Percentiles rank a stretch among this genome's conserved stretches.
phyloP scores from a whole-genome alignment of 2,113 vertebrate genomes.

The Misgurnus mizolepis region DNA sequence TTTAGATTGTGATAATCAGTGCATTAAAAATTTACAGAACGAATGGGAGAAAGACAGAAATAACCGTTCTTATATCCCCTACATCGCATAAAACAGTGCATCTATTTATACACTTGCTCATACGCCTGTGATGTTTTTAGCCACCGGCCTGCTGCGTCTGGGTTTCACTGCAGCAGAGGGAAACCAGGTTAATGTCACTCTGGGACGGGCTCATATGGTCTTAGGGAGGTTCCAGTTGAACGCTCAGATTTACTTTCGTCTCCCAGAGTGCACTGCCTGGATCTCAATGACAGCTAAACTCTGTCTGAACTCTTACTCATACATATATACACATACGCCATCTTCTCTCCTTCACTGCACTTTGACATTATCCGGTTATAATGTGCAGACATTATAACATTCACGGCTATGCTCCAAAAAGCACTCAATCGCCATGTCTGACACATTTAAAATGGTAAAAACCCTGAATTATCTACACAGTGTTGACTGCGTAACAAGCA shows the following conservation, averaged over 20 bases:
- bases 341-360: neutral
- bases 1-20: constrained; percentile 25
- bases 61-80: neutral
- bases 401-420: neutral
- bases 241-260: constrained; percentile 39
- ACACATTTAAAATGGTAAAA: neutral
- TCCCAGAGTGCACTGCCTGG: constrained; percentile 48
- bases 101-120: constrained; percentile 9
- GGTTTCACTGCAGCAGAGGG: constrained; percentile 4
- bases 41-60: constrained; percentile 9
- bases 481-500: neutral
- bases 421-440: neutral
- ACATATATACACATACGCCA: neutral
- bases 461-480: neutral
- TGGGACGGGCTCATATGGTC: constrained; percentile 34
- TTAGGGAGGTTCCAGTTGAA: constrained; percentile 40
- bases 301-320: constrained; percentile 24
- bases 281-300: constrained; percentile 50
- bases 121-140: constrained; percentile 8
- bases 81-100: neutral
- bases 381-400: constrained; percentile 16
- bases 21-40: constrained; percentile 19
- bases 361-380: constrained; percentile 37
- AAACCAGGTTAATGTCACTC: constrained; percentile 42
- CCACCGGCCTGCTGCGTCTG: constrained; percentile 14